Evolutionary conservation across 2,113 vertebrate species (phyloP).

Genomic region (Rhizomys pruinosus): DNA sequence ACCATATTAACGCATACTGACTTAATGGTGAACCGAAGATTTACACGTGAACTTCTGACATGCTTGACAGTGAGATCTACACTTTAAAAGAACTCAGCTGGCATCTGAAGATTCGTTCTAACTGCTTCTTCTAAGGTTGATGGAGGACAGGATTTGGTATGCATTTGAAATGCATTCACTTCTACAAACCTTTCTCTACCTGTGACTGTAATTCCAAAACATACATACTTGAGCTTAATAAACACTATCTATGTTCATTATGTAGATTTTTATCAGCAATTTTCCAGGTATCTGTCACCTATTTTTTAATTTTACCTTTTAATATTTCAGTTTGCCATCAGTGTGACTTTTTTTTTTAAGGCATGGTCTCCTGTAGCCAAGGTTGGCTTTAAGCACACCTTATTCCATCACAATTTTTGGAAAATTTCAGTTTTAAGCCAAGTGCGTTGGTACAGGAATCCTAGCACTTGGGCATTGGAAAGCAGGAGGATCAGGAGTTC

Average conservation of each 20-base stretch:
- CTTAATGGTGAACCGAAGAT: neutral
- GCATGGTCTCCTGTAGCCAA: neutral
- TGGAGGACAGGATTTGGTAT: neutral
- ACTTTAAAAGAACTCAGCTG: neutral
- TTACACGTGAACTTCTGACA: neutral
- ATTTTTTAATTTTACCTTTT: neutral
- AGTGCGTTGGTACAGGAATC: neutral
- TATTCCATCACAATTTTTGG: neutral
- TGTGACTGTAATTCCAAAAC: neutral
- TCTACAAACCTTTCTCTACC: neutral
- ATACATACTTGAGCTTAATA: neutral
- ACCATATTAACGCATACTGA: neutral
- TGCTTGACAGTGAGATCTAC: neutral
- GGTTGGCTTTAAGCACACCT: neutral
- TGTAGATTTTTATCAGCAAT: too few relatives aligned
- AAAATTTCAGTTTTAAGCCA: neutral
- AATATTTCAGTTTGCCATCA: neutral
- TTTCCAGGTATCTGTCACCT: neutral
- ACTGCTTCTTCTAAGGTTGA: conserved; percentile 6
- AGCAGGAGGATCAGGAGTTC: neutral
- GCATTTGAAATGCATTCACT: neutral
- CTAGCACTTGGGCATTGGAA: too few relatives aligned
- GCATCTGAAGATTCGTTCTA: neutral
- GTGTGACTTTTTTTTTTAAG: neutral
- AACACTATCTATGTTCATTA: neutral